These are phyloP conservation scores for Physocephala rufipes DNA, from an alignment of 2,888 invertebrate genomes.

Conservation along the genomic window DNA sequence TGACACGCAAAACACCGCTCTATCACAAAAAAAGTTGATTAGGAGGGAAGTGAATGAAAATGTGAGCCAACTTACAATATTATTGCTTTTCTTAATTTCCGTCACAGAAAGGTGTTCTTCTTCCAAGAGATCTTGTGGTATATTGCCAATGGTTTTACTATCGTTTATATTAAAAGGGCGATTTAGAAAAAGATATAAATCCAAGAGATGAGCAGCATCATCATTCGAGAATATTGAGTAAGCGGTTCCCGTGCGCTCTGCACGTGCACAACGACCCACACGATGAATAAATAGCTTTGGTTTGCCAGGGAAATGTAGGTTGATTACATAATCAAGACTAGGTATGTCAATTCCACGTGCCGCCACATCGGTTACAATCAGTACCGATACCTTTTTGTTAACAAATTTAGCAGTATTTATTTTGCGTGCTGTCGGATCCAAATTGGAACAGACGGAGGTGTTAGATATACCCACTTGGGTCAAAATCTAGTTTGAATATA, in stretches of 20 bases:
- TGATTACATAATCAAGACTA: slow-evolving; percentile 93
- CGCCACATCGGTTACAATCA: slow-evolving; percentile 97
- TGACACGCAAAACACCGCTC: slow-evolving; percentile 76
- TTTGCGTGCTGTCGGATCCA: slow-evolving; percentile 94
- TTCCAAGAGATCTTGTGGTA: slow-evolving; percentile 85
- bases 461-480: slow-evolving; percentile 79
- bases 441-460: slow-evolving; percentile 91
- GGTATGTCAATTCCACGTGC: slow-evolving; percentile 98
- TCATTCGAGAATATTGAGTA: slow-evolving; percentile 90
- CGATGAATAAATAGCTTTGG: slow-evolving; percentile 97
- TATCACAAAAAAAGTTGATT: slow-evolving; percentile 52
- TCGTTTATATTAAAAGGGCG: slow-evolving; percentile 70
- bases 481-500: slow-evolving; percentile 52
- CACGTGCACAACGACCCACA: slow-evolving; percentile 97
- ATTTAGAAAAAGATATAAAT: slow-evolving; percentile 93
- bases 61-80: slow-evolving; percentile 73
- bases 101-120: slow-evolving; percentile 81
- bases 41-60: background rate
- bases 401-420: slow-evolving; percentile 92
- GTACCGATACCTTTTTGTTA: slow-evolving; percentile 79
- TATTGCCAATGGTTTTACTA: slow-evolving; percentile 70
- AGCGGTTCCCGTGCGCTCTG: slow-evolving; percentile 90
- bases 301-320: slow-evolving; percentile 96
- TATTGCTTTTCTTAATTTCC: slow-evolving; percentile 77
- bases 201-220: slow-evolving; percentile 92